A percentile compares a stretch with the other conserved stretches of the same genome.
phyloP scores from a whole-genome alignment of 2,888 invertebrate genomes.

The Eupeodes luniger region DNA sequence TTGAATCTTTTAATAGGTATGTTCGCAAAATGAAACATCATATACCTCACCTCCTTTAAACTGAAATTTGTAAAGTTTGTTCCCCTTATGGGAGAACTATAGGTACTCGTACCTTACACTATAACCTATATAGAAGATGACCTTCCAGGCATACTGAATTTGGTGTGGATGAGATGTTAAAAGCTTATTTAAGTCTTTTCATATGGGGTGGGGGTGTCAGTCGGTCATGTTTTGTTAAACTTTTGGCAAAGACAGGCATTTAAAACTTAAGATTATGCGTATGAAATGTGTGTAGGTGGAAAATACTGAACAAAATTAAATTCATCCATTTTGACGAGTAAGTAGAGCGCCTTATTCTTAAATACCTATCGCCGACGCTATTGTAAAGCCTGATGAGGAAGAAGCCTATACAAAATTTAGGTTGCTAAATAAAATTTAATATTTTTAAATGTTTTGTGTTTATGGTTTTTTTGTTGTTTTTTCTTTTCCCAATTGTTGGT shows the following conservation, averaged over 20 bases:
- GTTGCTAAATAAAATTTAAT: not conserved
- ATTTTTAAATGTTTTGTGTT: slow-evolving; percentile 1
- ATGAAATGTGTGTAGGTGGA: not conserved
- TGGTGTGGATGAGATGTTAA: not conserved
- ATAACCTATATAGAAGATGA: not conserved
- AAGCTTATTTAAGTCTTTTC: not conserved
- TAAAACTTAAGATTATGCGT: not conserved
- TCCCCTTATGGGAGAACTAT: not conserved
- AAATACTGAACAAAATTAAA: not conserved
- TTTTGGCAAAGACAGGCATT: not conserved
- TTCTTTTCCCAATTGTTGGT: not conserved
- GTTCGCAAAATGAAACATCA: not conserved
- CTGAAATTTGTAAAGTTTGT: not conserved
- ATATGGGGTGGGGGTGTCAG: not conserved
- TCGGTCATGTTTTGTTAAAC: not conserved
- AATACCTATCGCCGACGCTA: too few species aligned
- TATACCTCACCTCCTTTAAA: not conserved
- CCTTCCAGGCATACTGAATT: not conserved
- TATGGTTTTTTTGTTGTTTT: not conserved
- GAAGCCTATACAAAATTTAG: too few species aligned
- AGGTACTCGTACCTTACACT: not conserved
- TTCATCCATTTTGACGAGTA: not conserved
- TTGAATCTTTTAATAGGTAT: slow-evolving; percentile 15
- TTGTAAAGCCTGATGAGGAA: too few species aligned
- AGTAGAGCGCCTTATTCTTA: too few species aligned